Percentiles rank a stretch among this genome's conserved stretches.
These are phyloP conservation scores for Periophthalmus magnuspinnatus DNA, from an alignment of 2,797 vertebrate species.

Conservation along the genomic window DNA sequence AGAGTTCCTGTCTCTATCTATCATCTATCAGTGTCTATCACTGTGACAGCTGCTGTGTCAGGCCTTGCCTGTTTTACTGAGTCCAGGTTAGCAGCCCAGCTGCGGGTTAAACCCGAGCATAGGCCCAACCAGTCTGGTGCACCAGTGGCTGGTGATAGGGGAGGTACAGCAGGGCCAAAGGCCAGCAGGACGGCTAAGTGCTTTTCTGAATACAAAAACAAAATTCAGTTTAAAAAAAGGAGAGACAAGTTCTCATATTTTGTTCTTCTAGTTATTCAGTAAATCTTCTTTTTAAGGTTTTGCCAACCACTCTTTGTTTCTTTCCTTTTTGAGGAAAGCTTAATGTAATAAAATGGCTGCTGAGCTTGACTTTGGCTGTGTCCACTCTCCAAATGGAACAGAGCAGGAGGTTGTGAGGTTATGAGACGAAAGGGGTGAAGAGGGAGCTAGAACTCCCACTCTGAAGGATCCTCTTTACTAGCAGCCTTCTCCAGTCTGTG, in stretches of 20 bases:
- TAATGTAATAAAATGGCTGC: slow-evolving; percentile 79
- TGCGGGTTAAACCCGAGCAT: slow-evolving; percentile 74
- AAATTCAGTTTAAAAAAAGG: slow-evolving; percentile 70
- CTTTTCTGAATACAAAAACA: slow-evolving; percentile 85
- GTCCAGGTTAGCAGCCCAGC: slow-evolving; percentile 70
- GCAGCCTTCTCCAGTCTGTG: slow-evolving; percentile 98
- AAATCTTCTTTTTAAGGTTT: slow-evolving; percentile 74
- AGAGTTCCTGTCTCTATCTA: slow-evolving; percentile 77
- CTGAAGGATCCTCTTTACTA: slow-evolving; percentile 91
- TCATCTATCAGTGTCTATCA: slow-evolving; percentile 76
- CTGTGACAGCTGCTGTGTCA: slow-evolving; percentile 77
- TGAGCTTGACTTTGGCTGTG: slow-evolving; percentile 82
- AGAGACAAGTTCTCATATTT: slow-evolving; percentile 78
- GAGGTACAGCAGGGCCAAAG: slow-evolving; percentile 89
- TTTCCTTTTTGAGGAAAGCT: slow-evolving; percentile 72
- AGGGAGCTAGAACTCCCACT: slow-evolving; percentile 80
- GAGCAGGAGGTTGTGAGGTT: slow-evolving; percentile 93
- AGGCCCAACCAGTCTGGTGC: slow-evolving; percentile 76
- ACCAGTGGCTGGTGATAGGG: slow-evolving; percentile 88
- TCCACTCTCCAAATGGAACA: slow-evolving; percentile 79
- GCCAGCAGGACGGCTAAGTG: slow-evolving; percentile 96
- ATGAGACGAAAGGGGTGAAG: slow-evolving; percentile 83
- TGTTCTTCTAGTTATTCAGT: slow-evolving; percentile 76
- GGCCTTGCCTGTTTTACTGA: slow-evolving; percentile 73
- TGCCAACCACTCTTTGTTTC: slow-evolving; percentile 79